These are phyloP conservation scores for Tholera decimalis DNA, from an alignment of 2,888 invertebrate genomes.

Conservation along the genomic window DNA sequence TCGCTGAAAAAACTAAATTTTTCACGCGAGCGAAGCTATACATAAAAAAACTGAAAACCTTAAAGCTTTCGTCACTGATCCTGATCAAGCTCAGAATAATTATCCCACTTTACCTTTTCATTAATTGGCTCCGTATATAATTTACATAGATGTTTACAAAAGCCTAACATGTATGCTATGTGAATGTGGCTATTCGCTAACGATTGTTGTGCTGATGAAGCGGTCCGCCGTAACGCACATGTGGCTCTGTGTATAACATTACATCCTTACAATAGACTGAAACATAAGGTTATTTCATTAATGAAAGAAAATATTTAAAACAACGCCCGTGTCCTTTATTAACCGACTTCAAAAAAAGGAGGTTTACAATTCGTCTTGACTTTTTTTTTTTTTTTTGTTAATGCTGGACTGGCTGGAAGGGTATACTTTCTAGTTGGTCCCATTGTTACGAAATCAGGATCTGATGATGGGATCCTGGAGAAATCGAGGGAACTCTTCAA, in stretches of 20 bases:
- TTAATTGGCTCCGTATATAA: neutral
- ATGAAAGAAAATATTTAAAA: conserved; percentile 20
- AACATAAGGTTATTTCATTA: conserved; percentile 29
- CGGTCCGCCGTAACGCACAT: conserved; percentile 14
- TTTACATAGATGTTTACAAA: conserved; percentile 11
- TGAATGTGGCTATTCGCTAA: conserved; percentile 21
- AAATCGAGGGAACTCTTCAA: too few species aligned
- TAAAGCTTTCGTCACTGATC: neutral
- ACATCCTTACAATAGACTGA: conserved; percentile 27
- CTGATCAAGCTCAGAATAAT: neutral
- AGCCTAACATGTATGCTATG: conserved; percentile 9
- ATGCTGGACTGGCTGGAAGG: too few species aligned
- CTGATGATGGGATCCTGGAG: too few species aligned
- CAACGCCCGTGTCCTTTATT: neutral
- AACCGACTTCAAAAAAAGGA: too few species aligned
- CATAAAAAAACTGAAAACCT: too few species aligned
- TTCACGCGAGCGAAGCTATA: too few species aligned
- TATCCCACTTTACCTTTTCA: too few species aligned
- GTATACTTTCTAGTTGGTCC: too few species aligned
- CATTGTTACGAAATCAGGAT: too few species aligned
- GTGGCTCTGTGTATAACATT: conserved; percentile 27
- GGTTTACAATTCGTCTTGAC: too few species aligned
- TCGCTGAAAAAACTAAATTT: too few species aligned
- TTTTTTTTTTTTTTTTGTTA: too few species aligned
- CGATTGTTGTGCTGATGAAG: conserved; percentile 49